These are phyloP conservation scores for Oncorhynchus mykiss DNA, from an alignment of 2,113 vertebrate genomes.

Conservation along the genomic window DNA sequence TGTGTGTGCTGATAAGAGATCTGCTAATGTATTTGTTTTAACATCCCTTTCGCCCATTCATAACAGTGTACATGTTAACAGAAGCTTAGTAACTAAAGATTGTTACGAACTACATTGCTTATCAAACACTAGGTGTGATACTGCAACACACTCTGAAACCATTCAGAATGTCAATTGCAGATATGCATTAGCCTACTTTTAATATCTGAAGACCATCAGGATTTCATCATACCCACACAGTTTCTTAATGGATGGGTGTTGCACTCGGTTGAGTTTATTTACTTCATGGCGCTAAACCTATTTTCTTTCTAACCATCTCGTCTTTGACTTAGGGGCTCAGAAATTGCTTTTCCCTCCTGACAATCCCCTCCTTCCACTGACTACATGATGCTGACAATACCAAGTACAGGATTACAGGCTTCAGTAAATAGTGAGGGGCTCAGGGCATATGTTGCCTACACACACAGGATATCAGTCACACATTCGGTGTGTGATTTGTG, in stretches of 20 bases:
- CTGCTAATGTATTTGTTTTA: conserved; percentile 10
- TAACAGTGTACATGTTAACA: conserved; percentile 43
- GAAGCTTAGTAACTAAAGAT: conserved; percentile 43
- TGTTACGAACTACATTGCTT: conserved; percentile 33
- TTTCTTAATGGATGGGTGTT: not conserved
- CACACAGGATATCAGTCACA: not conserved
- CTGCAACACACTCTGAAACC: not conserved
- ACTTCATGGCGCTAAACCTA: not conserved
- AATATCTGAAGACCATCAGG: too few species aligned
- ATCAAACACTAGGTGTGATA: conserved; percentile 3
- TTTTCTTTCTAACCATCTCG: not conserved
- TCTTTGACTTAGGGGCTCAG: not conserved
- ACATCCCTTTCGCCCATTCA: not conserved
- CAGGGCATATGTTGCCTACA: not conserved
- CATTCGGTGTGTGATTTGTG: not conserved
- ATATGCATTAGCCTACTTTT: too few species aligned
- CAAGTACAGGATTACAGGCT: not conserved
- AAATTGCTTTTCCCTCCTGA: not conserved
- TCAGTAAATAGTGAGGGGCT: conserved; percentile 4
- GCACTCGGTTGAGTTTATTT: not conserved
- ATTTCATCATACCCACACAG: not conserved
- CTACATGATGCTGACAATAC: not conserved
- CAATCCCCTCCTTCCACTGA: not conserved
- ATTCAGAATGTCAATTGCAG: not conserved
- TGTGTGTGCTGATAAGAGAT: conserved; percentile 7